Evolutionary conservation across 1,140 invertebrate genomes (phyloP), one percentile per base, ranked within the genome.

Genomic region (Drosophila willistoni): DNA sequence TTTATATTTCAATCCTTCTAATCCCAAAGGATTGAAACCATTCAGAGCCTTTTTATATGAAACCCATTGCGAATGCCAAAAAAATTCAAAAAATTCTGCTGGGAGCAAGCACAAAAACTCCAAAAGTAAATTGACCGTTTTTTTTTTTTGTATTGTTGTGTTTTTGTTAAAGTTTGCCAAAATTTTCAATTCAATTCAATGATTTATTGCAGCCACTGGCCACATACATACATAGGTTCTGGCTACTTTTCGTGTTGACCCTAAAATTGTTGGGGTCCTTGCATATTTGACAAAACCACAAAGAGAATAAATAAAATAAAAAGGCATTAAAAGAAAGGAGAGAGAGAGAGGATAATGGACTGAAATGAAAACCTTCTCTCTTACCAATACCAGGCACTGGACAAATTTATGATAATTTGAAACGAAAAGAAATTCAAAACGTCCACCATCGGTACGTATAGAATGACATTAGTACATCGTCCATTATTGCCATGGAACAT

Each of bases 391-490:
- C 54, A 56, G 63, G 63, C 80, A 89, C 83, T 84, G 84, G 84
- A 89, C 84, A 89, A 89, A 89, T 89, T 89, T 89, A 89, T 89
- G 84, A 89, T 89, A 89, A 89, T 89, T 89, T 86, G 57, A 61
- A 75, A 73, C 55, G 70, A 78, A 89, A 86, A 51, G 44, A 69
- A 85, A 71, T 78, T 54, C 68, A 62, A 29, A 67, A 54, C 62
- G 73, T 59, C 73, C 61, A 62, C 64, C 71, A 29, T 29, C 6
- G 79, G 64, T 74, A 77, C 73, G 17, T 78, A 75, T 72, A 73
- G 71, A 89, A 89, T 89, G 84, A 89, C 85, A 89, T 89, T 76
- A 89, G 83, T 89, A 73, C 79, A 87, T 87, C 83, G 83, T 89
- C 83, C 85, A 87, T 87, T 89, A 89, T 89, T 89, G 85, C 84